Evolutionary conservation across 2,888 invertebrate species (phyloP), one percentile per base, ranked within the genome.

Genomic region (Eristalis tenax): DNA sequence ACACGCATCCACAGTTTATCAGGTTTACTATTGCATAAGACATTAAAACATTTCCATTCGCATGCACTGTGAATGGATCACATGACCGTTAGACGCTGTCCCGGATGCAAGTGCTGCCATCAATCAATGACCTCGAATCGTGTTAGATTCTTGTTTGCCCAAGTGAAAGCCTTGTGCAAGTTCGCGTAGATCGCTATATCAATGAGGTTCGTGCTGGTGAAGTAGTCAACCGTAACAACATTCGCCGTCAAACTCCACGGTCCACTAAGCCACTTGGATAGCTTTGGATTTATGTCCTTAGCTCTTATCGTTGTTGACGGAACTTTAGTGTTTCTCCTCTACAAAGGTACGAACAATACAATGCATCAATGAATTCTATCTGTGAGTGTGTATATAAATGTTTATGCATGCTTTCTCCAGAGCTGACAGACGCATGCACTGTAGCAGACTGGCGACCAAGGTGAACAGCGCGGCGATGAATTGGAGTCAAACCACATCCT

Each of bases 181-280:
- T 93, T 95, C 4, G 94, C 91, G 79, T 94, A 93, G 89, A 96
- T 95, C 1, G 96, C 95, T 59, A 95, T 92, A 90, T 96, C 96
- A 63, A 96, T 94, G 38, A 97, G 94, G 91, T 96, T 96, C 63
- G 95, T 96, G 22, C 95, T 95, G 84, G 96, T 93, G 90, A 96
- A 96, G 91, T 95, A 97, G 92, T 97, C 97, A 6, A 96, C 94
- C 0, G 96, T 95, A 2, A 97, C 94, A 32, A 96, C 95, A 91
- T 96, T 97, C 11, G 95, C 95, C 75, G 94, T 94, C 15, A 94
- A 92, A 64, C 95, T 94, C 96, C 96, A 96, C 57, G 94, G 94
- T 6, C 95, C 95, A 70, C 94, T 91, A 23, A 97, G 94, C 94
- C 96, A 96, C 38, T 94, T 93, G 0, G 96, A 95, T 0, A 97